Evolutionary conservation across 2,888 invertebrate genomes (phyloP).

Genomic region (Brenthis daphne): DNA sequence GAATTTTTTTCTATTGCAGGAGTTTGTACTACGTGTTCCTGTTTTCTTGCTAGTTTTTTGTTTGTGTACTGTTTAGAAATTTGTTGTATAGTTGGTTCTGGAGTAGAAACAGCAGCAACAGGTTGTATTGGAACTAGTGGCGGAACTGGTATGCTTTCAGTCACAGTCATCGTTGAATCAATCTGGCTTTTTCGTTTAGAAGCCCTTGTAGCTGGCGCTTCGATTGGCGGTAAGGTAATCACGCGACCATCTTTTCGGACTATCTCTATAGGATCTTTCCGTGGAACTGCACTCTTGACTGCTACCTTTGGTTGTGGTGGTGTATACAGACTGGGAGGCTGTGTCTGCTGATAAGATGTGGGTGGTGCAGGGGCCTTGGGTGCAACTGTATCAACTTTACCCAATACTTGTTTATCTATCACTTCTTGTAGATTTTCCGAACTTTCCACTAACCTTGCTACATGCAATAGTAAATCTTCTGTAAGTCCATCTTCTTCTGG

Average conservation of each 20-base stretch:
- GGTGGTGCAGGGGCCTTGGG: conserved; percentile 47
- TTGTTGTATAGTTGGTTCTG: conserved; percentile 58
- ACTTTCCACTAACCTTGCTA: conserved; percentile 87
- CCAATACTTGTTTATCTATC: conserved; percentile 85
- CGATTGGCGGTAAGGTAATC: conserved; percentile 90
- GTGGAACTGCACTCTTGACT: conserved; percentile 54
- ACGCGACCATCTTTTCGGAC: conserved; percentile 88
- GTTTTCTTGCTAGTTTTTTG: conserved; percentile 63
- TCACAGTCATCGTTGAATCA: conserved; percentile 43
- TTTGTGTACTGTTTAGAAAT: conserved; percentile 69
- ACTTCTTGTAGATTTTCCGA: conserved; percentile 87
- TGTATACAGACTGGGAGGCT: conserved; percentile 50
- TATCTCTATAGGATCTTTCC: conserved; percentile 86
- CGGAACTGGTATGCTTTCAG: conserved; percentile 44
- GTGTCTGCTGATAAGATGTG: conserved; percentile 47
- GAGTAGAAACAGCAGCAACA: conserved; percentile 45
- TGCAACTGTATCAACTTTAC: conserved; percentile 66
- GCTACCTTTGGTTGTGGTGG: conserved; percentile 59
- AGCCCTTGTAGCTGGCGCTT: conserved; percentile 90
- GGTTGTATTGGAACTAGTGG: conserved; percentile 43
- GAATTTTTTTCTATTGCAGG: conserved; percentile 65
- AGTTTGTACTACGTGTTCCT: conserved; percentile 49
- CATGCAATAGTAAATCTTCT: conserved; percentile 87
- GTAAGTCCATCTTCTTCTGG: conserved; percentile 86
- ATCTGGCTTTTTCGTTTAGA: conserved; percentile 85